Percentiles rank a stretch among this genome's conserved stretches.
phyloP scores from a whole-genome alignment of 2,113 vertebrate species.

The Osmerus mordax region DNA sequence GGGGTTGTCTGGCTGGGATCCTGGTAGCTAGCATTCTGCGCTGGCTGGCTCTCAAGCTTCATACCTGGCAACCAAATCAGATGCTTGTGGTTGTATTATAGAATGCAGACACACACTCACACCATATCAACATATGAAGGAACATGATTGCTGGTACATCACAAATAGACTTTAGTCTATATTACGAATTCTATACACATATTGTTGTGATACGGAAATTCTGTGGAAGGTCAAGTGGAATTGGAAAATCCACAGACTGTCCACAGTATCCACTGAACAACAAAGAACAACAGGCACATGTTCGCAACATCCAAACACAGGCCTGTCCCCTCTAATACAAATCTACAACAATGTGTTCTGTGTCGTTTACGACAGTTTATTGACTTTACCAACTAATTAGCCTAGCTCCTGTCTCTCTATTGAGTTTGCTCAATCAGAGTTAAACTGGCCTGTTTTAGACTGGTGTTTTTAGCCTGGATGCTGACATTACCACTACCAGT shows the following conservation, averaged over 20 bases:
- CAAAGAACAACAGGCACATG: no score
- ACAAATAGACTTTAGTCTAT: neutral
- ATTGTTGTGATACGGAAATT: neutral
- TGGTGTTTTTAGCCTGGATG: neutral
- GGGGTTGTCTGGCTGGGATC: neutral
- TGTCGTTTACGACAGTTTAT: no score
- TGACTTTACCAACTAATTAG: no score
- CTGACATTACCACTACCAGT: neutral
- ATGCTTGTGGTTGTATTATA: slow-evolving; percentile 19
- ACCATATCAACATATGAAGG: neutral
- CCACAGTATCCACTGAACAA: no score
- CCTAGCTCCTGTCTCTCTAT: no score
- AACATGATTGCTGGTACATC: neutral
- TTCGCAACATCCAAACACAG: no score
- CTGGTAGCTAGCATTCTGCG: neutral
- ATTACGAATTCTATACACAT: neutral
- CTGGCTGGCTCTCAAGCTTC: neutral
- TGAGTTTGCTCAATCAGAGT: no score
- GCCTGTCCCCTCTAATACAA: no score
- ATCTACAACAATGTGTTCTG: no score
- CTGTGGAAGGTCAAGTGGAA: no score
- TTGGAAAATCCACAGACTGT: no score
- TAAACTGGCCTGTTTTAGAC: no score
- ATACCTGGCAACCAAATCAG: neutral
- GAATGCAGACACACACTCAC: neutral